phyloP scores from a whole-genome alignment of 1,140 invertebrate species.

The Drosophila bifasciata region DNA sequence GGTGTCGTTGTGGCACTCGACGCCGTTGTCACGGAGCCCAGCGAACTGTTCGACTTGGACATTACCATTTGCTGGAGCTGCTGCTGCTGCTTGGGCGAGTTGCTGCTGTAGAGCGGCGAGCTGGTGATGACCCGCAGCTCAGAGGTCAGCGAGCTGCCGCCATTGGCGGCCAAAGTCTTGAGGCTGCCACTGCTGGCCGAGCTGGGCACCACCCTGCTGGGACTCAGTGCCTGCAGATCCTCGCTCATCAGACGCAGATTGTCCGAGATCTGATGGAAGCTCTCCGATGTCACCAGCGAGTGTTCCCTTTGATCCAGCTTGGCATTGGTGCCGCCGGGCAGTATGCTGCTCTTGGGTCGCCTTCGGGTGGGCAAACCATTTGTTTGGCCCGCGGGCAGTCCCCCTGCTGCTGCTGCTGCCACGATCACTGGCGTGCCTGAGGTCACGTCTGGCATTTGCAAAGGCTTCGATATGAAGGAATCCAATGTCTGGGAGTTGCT shows the following conservation, averaged over 20 bases:
- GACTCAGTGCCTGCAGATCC: conserved; percentile 80
- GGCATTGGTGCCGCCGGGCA: conserved; percentile 37
- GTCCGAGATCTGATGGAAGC: conserved; percentile 83
- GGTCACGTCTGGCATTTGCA: conserved; percentile 82
- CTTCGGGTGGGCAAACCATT: conserved; percentile 59
- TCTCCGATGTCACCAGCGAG: conserved; percentile 78
- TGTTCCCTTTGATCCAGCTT: conserved; percentile 70
- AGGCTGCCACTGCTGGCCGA: conserved; percentile 68
- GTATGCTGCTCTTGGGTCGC: conserved; percentile 68
- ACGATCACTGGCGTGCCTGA: conserved; percentile 64
- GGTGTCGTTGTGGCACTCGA: conserved; percentile 74
- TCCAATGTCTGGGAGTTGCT: conserved; percentile 76
- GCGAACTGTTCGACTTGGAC: conserved; percentile 68
- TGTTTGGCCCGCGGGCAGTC: conserved; percentile 2
- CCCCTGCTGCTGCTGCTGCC: neutral
- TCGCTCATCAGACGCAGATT: conserved; percentile 83
- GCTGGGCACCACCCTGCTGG: conserved; percentile 66
- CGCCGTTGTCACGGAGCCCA: conserved; percentile 63
- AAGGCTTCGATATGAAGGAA: conserved; percentile 78
- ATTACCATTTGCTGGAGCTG: conserved; percentile 59
- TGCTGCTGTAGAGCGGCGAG: conserved; percentile 54
- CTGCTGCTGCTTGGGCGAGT: conserved; percentile 44
- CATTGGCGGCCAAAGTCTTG: conserved; percentile 58
- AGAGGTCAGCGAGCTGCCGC: conserved; percentile 44
- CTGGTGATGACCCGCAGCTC: conserved; percentile 73